phyloP scores from a whole-genome alignment of 2,888 invertebrate species.

The Acronicta psi region DNA sequence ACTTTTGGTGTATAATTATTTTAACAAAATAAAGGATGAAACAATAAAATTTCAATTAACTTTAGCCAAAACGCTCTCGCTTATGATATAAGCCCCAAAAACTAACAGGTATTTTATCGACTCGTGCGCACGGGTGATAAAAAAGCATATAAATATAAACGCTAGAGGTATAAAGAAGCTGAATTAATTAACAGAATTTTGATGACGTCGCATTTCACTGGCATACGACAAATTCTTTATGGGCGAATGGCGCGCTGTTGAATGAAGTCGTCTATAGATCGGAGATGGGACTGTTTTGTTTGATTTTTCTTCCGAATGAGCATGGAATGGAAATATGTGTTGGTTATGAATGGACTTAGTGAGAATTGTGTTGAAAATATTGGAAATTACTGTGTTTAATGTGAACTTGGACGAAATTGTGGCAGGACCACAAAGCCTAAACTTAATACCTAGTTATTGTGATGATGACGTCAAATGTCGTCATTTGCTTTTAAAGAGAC shows the following conservation, averaged over 20 bases:
- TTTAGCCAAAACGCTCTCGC: slow-evolving; percentile 42
- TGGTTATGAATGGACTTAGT: too few relatives aligned
- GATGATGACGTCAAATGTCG: too few relatives aligned
- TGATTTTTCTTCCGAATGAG: slow-evolving; percentile 6
- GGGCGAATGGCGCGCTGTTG: slow-evolving; percentile 59
- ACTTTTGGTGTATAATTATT: too few relatives aligned
- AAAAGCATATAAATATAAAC: slow-evolving; percentile 82
- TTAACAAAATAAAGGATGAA: too few relatives aligned
- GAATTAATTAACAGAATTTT: slow-evolving; percentile 86
- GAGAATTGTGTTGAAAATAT: too few relatives aligned
- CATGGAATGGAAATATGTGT: background rate
- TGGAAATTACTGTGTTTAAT: too few relatives aligned
- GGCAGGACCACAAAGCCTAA: too few relatives aligned
- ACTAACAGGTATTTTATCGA: slow-evolving; percentile 78
- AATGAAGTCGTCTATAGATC: slow-evolving; percentile 52
- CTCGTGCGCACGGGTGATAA: slow-evolving; percentile 83
- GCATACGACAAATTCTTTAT: slow-evolving; percentile 79
- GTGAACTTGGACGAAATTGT: background rate
- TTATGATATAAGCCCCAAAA: slow-evolving; percentile 51
- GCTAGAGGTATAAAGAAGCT: slow-evolving; percentile 80
- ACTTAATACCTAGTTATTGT: too few relatives aligned
- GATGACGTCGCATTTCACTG: slow-evolving; percentile 77
- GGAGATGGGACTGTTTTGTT: slow-evolving; percentile 51
- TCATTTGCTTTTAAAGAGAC: too few relatives aligned
- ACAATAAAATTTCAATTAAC: background rate